These are phyloP conservation scores for Numenius phaeopus DNA, from an alignment of 2,797 vertebrate species.

Conservation along the genomic window DNA sequence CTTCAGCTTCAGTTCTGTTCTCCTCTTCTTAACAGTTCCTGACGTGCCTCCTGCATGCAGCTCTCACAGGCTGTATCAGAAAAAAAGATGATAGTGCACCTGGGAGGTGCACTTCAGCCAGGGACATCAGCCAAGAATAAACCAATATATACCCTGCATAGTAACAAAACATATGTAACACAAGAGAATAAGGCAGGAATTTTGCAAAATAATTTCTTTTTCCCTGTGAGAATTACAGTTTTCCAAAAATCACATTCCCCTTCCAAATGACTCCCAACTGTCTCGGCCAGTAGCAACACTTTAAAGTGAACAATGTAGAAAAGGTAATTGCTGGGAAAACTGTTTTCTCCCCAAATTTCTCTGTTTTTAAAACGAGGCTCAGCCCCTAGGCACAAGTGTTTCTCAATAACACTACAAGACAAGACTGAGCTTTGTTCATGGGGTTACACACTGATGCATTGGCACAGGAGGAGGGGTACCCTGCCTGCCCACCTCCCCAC, in stretches of 20 bases:
- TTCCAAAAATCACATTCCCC: background rate
- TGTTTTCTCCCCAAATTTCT: background rate
- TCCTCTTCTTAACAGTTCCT: background rate
- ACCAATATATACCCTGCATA: background rate
- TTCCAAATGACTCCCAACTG: background rate
- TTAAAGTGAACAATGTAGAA: background rate
- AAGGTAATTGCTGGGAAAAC: background rate
- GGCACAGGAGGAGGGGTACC: background rate
- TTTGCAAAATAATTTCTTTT: background rate
- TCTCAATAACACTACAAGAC: background rate
- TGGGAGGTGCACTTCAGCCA: background rate
- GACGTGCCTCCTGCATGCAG: background rate
- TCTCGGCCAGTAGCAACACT: background rate
- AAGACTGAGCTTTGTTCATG: background rate
- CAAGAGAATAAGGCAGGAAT: background rate
- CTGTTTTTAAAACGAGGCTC: background rate
- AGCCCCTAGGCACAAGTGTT: background rate
- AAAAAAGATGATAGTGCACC: background rate
- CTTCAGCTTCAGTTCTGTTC: background rate
- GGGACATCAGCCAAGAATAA: background rate
- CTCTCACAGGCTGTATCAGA: background rate
- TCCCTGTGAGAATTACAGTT: background rate
- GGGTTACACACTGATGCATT: fast-evolving
- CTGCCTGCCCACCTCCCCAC: background rate
- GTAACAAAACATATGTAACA: background rate